Conservation (phyloP, 2,113 vertebrate genomes). For the Coracopsis vasa region DNA sequence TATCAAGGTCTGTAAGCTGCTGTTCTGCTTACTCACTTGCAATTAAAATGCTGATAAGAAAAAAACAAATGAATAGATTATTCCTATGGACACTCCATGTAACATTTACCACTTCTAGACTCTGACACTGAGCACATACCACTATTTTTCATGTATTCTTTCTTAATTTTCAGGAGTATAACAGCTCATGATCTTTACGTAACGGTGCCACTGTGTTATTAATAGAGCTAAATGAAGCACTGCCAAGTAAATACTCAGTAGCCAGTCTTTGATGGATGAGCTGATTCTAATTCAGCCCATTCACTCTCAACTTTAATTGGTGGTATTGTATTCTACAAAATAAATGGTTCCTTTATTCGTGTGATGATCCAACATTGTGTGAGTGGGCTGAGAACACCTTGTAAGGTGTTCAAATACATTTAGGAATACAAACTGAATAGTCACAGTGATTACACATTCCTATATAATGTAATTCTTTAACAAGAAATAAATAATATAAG, state of each 20-base stretch:
- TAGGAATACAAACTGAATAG: not conserved
- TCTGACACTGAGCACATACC: not conserved
- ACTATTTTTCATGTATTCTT: slow-evolving; percentile 20
- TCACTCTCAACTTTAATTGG: slow-evolving; percentile 57
- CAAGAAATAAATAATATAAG: not conserved
- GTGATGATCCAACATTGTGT: not conserved
- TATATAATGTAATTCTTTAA: not conserved
- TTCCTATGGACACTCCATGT: not conserved
- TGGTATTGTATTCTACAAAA: slow-evolving; percentile 36
- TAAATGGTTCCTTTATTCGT: not conserved
- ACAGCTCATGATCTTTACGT: slow-evolving; percentile 28
- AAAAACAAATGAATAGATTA: not conserved
- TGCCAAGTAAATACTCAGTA: slow-evolving; percentile 52
- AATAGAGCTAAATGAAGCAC: slow-evolving; percentile 40
- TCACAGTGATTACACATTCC: not conserved
- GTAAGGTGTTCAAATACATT: slow-evolving; percentile 5
- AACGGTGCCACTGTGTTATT: slow-evolving; percentile 25
- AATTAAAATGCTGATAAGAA: not conserved
- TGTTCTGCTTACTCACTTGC: not conserved
- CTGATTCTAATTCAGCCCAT: slow-evolving; percentile 46
- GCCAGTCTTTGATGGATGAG: slow-evolving; percentile 36
- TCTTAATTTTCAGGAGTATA: slow-evolving; percentile 20
- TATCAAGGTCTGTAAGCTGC: not conserved
- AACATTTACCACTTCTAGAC: not conserved
- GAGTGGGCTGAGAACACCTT: not conserved